These are phyloP conservation scores for Coelogynopora nodosa DNA, from an alignment of 2,888 invertebrate genomes.

Conservation along the genomic window DNA sequence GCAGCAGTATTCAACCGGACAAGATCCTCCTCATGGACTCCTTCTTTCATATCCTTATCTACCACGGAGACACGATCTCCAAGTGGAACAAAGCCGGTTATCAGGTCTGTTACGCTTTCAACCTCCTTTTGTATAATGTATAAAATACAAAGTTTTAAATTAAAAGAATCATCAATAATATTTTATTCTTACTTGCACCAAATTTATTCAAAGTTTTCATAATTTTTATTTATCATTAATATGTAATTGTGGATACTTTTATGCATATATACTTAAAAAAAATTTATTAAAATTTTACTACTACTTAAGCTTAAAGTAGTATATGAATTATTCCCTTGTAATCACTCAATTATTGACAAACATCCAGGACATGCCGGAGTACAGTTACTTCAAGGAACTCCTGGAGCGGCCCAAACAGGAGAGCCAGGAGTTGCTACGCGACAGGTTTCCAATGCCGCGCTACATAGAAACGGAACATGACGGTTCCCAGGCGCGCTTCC, in stretches of 20 bases:
- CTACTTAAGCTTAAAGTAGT: too few relatives aligned
- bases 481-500: conserved; percentile 96
- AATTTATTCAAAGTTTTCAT: too few relatives aligned
- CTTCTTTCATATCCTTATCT: conserved; percentile 98
- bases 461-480: conserved; percentile 98
- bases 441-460: conserved; percentile 93
- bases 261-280: too few relatives aligned
- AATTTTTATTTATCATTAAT: too few relatives aligned
- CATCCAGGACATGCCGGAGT: conserved; percentile 89
- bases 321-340: too few relatives aligned
- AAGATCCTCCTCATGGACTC: conserved; percentile 97
- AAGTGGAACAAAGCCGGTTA: conserved; percentile 92
- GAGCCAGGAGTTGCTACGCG: conserved; percentile 90
- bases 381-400: conserved; percentile 92
- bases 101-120: conserved; percentile 51
- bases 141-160: too few relatives aligned
- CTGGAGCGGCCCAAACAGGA: conserved; percentile 92
- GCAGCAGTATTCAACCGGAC: conserved; percentile 93
- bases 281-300: too few relatives aligned
- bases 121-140: too few relatives aligned
- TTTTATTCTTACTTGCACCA: too few relatives aligned
- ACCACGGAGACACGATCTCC: conserved; percentile 94
- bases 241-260: too few relatives aligned
- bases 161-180: too few relatives aligned
- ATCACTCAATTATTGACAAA: too few relatives aligned